A percentile compares a stretch with the other conserved stretches of the same genome.
Conservation (phyloP, 1,140 invertebrate species). For the Bombus huntii region DNA sequence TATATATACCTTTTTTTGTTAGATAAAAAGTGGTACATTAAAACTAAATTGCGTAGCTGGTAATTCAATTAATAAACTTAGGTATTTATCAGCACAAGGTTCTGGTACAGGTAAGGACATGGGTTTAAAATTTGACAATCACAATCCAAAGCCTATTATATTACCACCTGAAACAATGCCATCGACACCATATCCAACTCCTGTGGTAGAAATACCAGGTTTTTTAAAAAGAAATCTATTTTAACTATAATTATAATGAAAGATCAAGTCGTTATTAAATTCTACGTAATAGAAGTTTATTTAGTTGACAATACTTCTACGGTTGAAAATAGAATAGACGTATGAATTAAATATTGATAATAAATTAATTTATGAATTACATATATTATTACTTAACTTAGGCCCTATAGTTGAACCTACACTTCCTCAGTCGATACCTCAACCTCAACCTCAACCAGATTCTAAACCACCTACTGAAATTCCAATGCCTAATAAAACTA, state of each 20-base stretch:
- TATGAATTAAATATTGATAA: slow-evolving; percentile 4
- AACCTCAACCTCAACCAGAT: slow-evolving; percentile 27
- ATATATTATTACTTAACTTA: slow-evolving; percentile 7
- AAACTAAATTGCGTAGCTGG: slow-evolving; percentile 34
- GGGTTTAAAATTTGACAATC: neutral
- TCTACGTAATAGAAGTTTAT: neutral
- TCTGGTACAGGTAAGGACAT: slow-evolving; percentile 45
- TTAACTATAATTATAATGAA: neutral
- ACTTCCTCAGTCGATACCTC: slow-evolving; percentile 22
- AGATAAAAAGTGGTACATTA: slow-evolving; percentile 46
- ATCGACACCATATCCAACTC: slow-evolving; percentile 18
- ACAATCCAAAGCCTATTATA: slow-evolving; percentile 29
- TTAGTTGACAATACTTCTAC: neutral
- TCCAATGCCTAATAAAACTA: slow-evolving; percentile 45
- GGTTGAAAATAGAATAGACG: neutral
- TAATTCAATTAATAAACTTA: slow-evolving; percentile 17
- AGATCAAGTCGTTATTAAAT: neutral
- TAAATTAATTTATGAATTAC: neutral
- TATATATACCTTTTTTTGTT: neutral
- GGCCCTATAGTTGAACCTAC: slow-evolving; percentile 32
- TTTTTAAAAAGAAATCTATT: neutral
- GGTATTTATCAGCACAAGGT: slow-evolving; percentile 48
- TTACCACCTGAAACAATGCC: slow-evolving; percentile 30
- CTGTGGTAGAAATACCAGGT: slow-evolving; percentile 49
- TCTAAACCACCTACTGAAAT: slow-evolving; percentile 45